These are phyloP conservation scores for Hypothenemus hampei DNA, from an alignment of 1,140 invertebrate genomes.

Conservation along the genomic window DNA sequence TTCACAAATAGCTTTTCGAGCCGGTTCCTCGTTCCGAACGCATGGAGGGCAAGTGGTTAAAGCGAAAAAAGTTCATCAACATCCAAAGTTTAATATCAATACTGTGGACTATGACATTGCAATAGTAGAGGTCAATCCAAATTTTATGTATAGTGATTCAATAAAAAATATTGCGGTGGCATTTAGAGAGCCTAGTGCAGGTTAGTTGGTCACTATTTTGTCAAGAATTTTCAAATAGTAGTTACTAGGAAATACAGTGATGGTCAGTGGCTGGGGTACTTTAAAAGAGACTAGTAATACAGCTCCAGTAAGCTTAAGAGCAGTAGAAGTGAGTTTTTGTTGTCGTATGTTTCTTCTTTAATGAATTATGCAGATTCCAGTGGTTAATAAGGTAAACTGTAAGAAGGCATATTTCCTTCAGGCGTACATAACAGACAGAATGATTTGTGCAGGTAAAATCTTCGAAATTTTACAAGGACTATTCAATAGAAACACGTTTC, in stretches of 20 bases:
- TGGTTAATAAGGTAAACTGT: conserved; percentile 3
- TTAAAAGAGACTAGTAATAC: background rate
- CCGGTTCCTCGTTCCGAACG: background rate
- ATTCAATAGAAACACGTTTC: background rate
- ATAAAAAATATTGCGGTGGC: conserved; percentile 4
- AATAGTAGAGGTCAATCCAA: conserved; percentile 3
- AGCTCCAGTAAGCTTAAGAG: background rate
- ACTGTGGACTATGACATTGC: conserved; percentile 40
- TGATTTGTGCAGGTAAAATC: conserved; percentile 6
- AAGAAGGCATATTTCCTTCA: background rate
- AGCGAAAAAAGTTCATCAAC: background rate
- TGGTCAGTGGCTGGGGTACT: conserved; percentile 10
- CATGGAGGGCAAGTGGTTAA: conserved; percentile 6
- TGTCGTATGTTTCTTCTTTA: background rate
- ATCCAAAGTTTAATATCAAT: conserved; percentile 5
- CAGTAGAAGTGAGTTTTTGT: conserved; percentile 3
- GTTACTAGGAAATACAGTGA: conserved; percentile 3
- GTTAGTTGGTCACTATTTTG: background rate
- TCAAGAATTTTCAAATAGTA: background rate
- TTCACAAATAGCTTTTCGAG: background rate
- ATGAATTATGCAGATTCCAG: background rate
- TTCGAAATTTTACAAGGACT: background rate
- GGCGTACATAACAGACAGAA: conserved; percentile 1
- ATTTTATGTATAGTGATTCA: background rate
- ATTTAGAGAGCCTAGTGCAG: conserved; percentile 2